Conservation (phyloP, 1,140 invertebrate species). For the Globodera rostochiensis region DNA sequence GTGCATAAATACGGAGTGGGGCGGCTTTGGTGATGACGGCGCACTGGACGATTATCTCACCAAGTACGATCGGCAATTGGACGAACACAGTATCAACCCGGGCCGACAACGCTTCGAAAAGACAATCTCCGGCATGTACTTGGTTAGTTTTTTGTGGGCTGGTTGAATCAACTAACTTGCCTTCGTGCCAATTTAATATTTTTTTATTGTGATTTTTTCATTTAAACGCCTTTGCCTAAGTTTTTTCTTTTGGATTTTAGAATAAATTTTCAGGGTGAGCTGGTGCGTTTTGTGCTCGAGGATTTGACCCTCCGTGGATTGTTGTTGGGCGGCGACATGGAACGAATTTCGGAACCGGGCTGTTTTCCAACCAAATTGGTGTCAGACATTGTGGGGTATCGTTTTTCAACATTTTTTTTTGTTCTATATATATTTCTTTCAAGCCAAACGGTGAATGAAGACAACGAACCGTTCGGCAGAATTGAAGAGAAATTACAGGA, state of each 20-base stretch:
- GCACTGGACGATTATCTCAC: conserved; percentile 83
- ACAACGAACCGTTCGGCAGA: conserved; percentile 78
- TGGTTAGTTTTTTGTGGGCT: conserved; percentile 54
- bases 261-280: conserved; percentile 62
- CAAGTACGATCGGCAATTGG: conserved; percentile 83
- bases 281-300: conserved; percentile 68
- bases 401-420: not conserved
- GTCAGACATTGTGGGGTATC: conserved; percentile 85
- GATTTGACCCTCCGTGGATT: conserved; percentile 66
- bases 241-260: too few species aligned
- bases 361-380: conserved; percentile 94
- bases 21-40: conserved; percentile 90
- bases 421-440: conserved; percentile 30
- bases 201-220: too few species aligned
- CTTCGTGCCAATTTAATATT: too few species aligned
- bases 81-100: conserved; percentile 79
- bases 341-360: conserved; percentile 75
- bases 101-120: conserved; percentile 73
- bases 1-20: conserved; percentile 88
- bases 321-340: conserved; percentile 67
- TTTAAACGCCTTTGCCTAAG: too few species aligned
- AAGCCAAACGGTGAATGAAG: conserved; percentile 69
- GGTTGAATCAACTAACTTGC: too few species aligned
- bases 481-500: conserved; percentile 85
- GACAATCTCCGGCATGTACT: conserved; percentile 71